Evolutionary conservation across 2,797 vertebrate species (phyloP), one percentile per base, ranked within the genome.

Genomic region (Amblyraja radiata): DNA sequence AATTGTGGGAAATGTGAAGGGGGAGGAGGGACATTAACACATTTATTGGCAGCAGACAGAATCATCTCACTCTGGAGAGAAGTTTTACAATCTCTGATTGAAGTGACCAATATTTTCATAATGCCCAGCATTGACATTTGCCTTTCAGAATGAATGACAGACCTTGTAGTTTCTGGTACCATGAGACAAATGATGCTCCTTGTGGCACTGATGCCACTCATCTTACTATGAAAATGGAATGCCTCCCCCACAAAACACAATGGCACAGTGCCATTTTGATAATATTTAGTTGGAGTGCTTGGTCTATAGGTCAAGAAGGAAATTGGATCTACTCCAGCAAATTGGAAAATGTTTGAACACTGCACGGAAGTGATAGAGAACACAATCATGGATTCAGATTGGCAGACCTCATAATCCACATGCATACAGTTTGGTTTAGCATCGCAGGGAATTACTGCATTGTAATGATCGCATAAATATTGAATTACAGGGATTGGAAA

Each of bases 401-500:
- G 39, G 71, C 90, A 92, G 71, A 92, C 71, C 90, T 92, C 90
- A 28, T 92, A 92, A 92, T 92, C 90, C 90, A 92, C 90, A 73
- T 74, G 25, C 90, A 92, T 92, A 76, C 71, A 92, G 90, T 92
- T 92, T 92, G 71, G 90, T 92, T 76, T 76, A 92, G 71, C 71
- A 92, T 92, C 90, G 92, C 71, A 92, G 90, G 90, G 90, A 92
- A 74, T 92, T 92, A 92, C 68, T 76, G 39, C 73, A 92, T 92
- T 92, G 90, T 92, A 92, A 92, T 92, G 90, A 76, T 92, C 90
- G 46, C 90, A 92, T 92, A 92, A 92, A 92, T 92, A 92, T 92
- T 92, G 90, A 92, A 92, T 92, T 92, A 92, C 90, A 92, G 46
- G 90, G 90, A 92, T 92, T 92, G 90, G 90, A 92, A 92, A 92